Base-by-base conservation (phyloP, 2,888 invertebrate species). In the Xylota sylvarum region DNA sequence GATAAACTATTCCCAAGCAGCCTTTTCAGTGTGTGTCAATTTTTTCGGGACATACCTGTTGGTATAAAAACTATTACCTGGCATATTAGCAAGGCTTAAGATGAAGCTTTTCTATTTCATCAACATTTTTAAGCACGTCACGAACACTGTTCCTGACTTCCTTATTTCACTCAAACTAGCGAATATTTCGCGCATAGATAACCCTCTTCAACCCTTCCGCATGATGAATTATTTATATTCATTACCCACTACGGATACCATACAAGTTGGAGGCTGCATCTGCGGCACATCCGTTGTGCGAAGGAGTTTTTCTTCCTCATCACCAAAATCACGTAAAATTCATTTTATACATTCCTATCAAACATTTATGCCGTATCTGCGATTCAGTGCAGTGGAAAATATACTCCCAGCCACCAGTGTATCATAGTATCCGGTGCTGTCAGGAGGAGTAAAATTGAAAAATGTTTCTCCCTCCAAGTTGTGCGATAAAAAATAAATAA, bases 361-460 rank as follows among this genome's bases (percentile, higher is more conserved):
- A 65, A 65, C 35, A 65, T 65, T 65, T 50, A 65, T 35, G 56
- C n/a, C 6, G 17, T 23, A 50, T 17, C 30, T 65, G 23, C 35
- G 50, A 65, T 65, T 50, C 65, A 65, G 50, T 65, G 65, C 65
- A 50, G 65, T 65, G 35, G 46, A 46, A 46, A 46, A n/a, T 43
- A 46, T 48, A 64, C 30, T 43, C 46, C 1, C 62, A 52, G 30
- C 9, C 30, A 17, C 12, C 19, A 0, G 19, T 7, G 9, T 35
- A 17, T 35, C 32, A 10, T 19, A 48, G 48, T 17, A 46, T n/a
- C 12, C 6, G 4, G 1, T 14, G 30, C 6, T 64, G 48, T 9
- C 32, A 19, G 43, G 5, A 12, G 10, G 6, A 32, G 4, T 17
- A 65, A 35, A 65, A 46, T 43, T 27, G 27, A 62, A 62, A 62